Percentiles rank a stretch among this genome's conserved stretches.
Conservation (phyloP, 2,888 invertebrate genomes). For the Dioctria linearis region DNA sequence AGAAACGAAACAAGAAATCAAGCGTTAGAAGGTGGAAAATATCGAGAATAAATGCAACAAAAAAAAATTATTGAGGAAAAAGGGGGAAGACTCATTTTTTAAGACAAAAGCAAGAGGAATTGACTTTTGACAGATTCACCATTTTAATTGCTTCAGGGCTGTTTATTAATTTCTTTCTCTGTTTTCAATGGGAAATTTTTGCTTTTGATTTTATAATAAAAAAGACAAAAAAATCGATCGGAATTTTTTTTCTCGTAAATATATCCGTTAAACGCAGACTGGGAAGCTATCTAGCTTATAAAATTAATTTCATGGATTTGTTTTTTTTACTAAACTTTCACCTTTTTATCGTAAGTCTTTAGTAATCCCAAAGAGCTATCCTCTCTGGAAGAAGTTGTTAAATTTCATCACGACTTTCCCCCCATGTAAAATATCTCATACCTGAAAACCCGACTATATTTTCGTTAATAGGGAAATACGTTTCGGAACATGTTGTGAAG, state of each 20-base stretch:
- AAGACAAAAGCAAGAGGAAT: not conserved
- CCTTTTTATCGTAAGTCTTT: too few species aligned
- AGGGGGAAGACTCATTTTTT: not conserved
- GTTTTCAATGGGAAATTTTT: not conserved
- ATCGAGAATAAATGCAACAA: not conserved
- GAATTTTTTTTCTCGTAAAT: not conserved
- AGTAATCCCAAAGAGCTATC: too few species aligned
- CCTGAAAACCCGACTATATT: too few species aligned
- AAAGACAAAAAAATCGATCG: not conserved
- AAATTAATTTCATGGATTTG: too few species aligned
- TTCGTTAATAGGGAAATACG: too few species aligned
- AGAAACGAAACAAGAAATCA: conserved; percentile 19
- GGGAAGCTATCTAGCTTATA: too few species aligned
- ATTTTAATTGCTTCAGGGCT: conserved; percentile 15
- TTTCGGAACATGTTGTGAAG: too few species aligned
- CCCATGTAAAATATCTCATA: too few species aligned
- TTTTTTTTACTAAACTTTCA: too few species aligned
- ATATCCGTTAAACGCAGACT: too few species aligned
- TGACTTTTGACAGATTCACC: conserved; percentile 10
- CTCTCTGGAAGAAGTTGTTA: too few species aligned
- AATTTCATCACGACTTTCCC: too few species aligned
- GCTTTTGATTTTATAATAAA: not conserved
- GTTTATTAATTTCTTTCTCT: not conserved
- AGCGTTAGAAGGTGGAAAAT: conserved; percentile 19
- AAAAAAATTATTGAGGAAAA: not conserved